Evolutionary conservation across 30 jellyfish, hydroid and myxozoan genomes (phyloP), one percentile per base, ranked within the genome.

Genomic region (Morbakka virulenta): DNA sequence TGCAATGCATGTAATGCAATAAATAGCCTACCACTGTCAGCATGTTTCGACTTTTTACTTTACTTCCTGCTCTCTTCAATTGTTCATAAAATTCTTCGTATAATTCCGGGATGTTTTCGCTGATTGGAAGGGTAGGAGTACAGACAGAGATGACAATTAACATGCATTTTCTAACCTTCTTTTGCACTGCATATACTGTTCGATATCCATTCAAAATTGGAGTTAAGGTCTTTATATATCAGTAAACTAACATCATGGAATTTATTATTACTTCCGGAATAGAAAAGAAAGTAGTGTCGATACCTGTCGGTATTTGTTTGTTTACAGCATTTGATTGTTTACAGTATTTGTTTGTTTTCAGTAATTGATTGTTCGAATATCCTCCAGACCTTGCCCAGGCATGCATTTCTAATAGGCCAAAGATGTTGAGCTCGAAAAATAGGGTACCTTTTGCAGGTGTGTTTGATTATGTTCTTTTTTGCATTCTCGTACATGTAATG

Each of bases 121-220:
- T 64, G 74, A 66, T 76, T 47, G 47, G 64, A 28, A 79, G 83
- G 66, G 83, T 67, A 23, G 83, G 90, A 22, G 90, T 76, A 41
- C 67, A 79, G 25, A 72, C 72, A 33, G 82, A 25, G 32, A 75
- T 75, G 67, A 64, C n/a, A 35, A 64, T 77, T 20, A 64, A 61
- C 72, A n/a, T n/a, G n/a, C n/a, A n/a, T n/a, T n/a, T n/a, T n/a
- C n/a, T n/a, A n/a, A n/a, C n/a, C n/a, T n/a, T 78, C 25, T 64
- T 25, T 51, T 25, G 82, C 83, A 35, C 1, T 49, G 62, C 82
- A 77, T 34, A 35, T 77, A 13, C 82, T 35, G 75, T 64, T 74
- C 24, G 65, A 35, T 36, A 64, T 50, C 36, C 26, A 64, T 28
- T 50, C 47, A 32, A 78, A 78, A 22, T 41, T 41, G 41, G 75